Conservation (phyloP, 2,888 invertebrate genomes). For the Lissocephala sabroskyi region DNA sequence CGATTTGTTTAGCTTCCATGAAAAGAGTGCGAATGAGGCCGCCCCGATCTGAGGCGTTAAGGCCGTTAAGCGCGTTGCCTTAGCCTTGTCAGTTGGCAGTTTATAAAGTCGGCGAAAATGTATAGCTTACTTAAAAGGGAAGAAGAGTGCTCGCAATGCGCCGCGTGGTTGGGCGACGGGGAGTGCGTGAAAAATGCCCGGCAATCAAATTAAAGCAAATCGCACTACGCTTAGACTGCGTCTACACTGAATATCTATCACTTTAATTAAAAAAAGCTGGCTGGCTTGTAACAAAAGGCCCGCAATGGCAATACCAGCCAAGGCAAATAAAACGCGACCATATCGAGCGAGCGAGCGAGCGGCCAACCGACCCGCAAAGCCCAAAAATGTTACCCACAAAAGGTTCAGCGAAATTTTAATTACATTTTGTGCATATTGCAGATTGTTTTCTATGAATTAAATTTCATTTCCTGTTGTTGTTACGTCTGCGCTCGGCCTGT, state of each 20-base stretch:
- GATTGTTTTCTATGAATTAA: slow-evolving; percentile 59
- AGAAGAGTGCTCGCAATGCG: no score
- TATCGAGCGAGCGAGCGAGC: no score
- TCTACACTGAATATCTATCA: slow-evolving; percentile 41
- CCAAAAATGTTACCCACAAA: slow-evolving; percentile 27
- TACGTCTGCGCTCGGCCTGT: slow-evolving; percentile 5
- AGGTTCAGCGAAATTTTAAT: slow-evolving; percentile 49
- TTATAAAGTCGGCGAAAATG: no score
- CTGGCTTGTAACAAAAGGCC: no score
- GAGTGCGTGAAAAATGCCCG: slow-evolving; percentile 32
- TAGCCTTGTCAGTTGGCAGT: neutral
- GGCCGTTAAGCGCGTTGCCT: neutral
- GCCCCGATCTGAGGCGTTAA: no score
- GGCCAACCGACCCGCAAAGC: slow-evolving; percentile 5
- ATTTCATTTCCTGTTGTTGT: slow-evolving; percentile 50
- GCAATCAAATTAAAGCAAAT: slow-evolving; percentile 34
- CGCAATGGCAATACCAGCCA: slow-evolving; percentile 7
- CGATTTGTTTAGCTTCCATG: slow-evolving; percentile 5
- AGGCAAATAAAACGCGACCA: slow-evolving; percentile 8
- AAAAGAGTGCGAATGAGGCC: no score
- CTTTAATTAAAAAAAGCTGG: slow-evolving; percentile 56
- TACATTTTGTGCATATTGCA: slow-evolving; percentile 59
- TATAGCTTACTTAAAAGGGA: no score
- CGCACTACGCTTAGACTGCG: slow-evolving; percentile 12
- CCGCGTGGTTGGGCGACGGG: no score